Conservation (phyloP, 2,113 vertebrate genomes). For the Corynorhinus townsendii region DNA sequence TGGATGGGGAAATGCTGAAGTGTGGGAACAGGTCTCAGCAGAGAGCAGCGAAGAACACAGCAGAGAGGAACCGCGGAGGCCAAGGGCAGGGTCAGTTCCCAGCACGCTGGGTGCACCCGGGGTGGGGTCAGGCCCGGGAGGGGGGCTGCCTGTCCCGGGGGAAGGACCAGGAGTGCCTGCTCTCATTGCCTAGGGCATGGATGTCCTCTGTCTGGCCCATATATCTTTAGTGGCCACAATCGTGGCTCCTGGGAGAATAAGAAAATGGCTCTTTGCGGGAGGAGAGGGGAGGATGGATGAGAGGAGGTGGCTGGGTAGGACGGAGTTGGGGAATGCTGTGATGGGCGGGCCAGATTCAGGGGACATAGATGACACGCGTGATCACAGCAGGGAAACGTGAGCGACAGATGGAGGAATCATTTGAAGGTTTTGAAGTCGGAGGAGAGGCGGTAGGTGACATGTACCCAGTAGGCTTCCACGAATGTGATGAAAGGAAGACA, state of each 20-base stretch:
- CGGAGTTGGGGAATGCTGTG: background rate
- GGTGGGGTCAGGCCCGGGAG: background rate
- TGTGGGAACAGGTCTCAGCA: background rate
- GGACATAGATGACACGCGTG: rapidly evolving
- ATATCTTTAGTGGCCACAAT: too few species aligned
- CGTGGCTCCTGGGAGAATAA: background rate
- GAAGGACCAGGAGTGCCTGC: too few species aligned
- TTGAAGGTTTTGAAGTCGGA: background rate
- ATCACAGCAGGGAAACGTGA: background rate
- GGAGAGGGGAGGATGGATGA: rapidly evolving
- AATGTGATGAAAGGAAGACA: background rate
- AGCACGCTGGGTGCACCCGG: too few species aligned
- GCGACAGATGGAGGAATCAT: background rate
- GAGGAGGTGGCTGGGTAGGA: background rate
- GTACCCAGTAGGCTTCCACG: background rate
- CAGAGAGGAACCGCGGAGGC: background rate
- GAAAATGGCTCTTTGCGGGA: background rate
- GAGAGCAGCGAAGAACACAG: background rate
- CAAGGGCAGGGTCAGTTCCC: too few species aligned
- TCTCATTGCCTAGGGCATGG: background rate
- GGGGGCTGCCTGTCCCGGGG: background rate
- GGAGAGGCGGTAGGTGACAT: background rate
- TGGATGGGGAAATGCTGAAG: rapidly evolving
- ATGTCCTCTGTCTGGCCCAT: background rate
- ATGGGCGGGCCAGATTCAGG: background rate